Percentiles rank a stretch among this genome's conserved stretches.
phyloP scores from a whole-genome alignment of 2,113 vertebrate genomes.

The Chloebia gouldiae region DNA sequence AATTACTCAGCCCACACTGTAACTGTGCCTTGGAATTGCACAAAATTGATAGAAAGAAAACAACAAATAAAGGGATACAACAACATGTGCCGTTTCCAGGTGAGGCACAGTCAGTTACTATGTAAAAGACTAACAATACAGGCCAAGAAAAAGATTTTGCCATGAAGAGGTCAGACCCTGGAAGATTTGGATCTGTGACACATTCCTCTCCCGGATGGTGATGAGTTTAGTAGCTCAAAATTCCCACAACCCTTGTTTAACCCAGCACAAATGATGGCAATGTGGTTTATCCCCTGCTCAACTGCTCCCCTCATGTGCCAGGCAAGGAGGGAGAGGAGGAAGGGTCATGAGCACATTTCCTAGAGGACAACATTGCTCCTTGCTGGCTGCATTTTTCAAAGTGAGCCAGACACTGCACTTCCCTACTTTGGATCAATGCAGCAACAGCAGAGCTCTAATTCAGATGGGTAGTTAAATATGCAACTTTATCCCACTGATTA shows the following conservation, averaged over 20 bases:
- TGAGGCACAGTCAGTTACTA: not conserved
- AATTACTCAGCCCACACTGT: not conserved
- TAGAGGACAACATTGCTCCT: not conserved
- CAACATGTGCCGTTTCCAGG: not conserved
- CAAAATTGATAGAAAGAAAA: not conserved
- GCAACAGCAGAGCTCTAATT: not conserved
- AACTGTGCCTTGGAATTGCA: not conserved
- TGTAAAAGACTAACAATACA: not conserved
- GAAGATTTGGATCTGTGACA: not conserved
- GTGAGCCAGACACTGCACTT: fast-evolving
- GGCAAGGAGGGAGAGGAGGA: not conserved
- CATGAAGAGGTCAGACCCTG: not conserved
- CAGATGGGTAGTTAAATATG: not conserved
- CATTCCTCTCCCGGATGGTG: not conserved
- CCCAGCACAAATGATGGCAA: not conserved
- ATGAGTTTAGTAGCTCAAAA: not conserved
- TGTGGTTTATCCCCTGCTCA: fast-evolving
- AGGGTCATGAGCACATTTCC: not conserved
- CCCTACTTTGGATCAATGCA: fast-evolving
- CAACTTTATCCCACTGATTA: not conserved
- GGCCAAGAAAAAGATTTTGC: not conserved
- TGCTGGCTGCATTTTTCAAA: not conserved
- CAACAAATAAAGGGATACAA: not conserved
- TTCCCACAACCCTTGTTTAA: not conserved
- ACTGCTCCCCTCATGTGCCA: not conserved